phyloP scores from a whole-genome alignment of 2,797 vertebrate species.

The Clarias platycephalus region DNA sequence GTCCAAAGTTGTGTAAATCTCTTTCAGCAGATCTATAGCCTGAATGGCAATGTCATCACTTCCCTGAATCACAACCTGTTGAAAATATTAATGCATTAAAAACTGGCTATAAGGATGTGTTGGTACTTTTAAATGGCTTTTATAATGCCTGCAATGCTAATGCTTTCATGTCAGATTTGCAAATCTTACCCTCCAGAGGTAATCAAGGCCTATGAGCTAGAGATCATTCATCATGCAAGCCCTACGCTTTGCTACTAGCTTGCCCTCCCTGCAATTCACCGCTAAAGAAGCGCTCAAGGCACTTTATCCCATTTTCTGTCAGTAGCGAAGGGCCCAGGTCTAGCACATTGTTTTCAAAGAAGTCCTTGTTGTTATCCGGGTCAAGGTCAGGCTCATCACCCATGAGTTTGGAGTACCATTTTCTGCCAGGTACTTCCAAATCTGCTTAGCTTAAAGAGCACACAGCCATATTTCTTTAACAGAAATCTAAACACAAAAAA shows the following conservation, averaged over 20 bases:
- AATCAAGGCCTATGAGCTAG: conserved; percentile 95
- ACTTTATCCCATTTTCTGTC: conserved; percentile 98
- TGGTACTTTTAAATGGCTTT: background rate
- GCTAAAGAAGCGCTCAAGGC: conserved; percentile 99
- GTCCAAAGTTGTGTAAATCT: conserved; percentile 99
- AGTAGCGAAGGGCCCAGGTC: conserved; percentile 94
- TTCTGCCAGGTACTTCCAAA: conserved; percentile 99
- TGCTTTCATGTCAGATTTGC: conserved; percentile 55
- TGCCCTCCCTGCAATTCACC: conserved; percentile 96
- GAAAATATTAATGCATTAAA: conserved; percentile 57
- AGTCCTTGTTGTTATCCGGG: conserved; percentile 97
- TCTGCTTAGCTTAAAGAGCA: conserved; percentile 97
- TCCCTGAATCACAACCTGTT: conserved; percentile 90
- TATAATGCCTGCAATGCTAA: background rate
- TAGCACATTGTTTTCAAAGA: conserved; percentile 96
- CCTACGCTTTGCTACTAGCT: conserved; percentile 93
- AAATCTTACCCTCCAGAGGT: conserved; percentile 93
- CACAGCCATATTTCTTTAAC: conserved; percentile 96
- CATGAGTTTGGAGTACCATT: conserved; percentile 99
- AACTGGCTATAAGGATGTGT: background rate
- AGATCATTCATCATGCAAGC: conserved; percentile 99
- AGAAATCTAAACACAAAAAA: conserved; percentile 78
- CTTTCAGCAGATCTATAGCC: conserved; percentile 97
- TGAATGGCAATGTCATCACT: conserved; percentile 94
- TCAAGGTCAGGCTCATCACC: conserved; percentile 98